A percentile compares a stretch with the other conserved stretches of the same genome.
These are phyloP conservation scores for Anoura caudifer DNA, from an alignment of 2,113 vertebrate species.

Conservation along the genomic window DNA sequence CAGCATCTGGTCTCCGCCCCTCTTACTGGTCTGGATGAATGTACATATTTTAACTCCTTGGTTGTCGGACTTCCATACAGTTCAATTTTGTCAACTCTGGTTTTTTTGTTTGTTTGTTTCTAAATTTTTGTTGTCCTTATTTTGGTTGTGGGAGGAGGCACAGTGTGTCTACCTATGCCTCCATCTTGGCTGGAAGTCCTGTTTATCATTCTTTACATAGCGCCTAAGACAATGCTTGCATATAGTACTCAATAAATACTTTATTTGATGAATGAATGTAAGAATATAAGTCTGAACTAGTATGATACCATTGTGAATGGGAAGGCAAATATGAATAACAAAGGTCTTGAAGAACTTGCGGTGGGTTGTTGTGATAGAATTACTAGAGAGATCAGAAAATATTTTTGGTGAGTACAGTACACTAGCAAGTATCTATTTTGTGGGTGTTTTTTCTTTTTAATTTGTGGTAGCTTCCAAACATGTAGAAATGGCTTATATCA, in stretches of 20 bases:
- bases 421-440: not conserved
- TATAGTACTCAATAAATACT: not conserved
- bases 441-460: not conserved
- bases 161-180: no score
- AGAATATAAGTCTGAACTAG: not conserved
- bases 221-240: not conserved
- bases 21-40: no score
- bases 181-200: no score
- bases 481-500: not conserved
- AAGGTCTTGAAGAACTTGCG: not conserved
- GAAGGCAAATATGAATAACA: not conserved
- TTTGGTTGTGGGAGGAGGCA: no score
- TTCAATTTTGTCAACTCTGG: no score
- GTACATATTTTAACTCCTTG: no score
- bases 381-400: not conserved
- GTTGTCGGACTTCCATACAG: no score
- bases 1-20: no score
- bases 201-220: not conserved
- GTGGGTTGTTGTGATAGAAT: not conserved
- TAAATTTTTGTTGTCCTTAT: no score
- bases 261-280: not conserved
- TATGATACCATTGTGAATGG: not conserved
- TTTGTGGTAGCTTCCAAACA: not conserved
- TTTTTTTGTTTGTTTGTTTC: no score
- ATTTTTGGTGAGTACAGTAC: not conserved